Evolutionary conservation across 2,888 invertebrate species (phyloP), one percentile per base, ranked within the genome.

Genomic region (Synanthedon tipuliformis): DNA sequence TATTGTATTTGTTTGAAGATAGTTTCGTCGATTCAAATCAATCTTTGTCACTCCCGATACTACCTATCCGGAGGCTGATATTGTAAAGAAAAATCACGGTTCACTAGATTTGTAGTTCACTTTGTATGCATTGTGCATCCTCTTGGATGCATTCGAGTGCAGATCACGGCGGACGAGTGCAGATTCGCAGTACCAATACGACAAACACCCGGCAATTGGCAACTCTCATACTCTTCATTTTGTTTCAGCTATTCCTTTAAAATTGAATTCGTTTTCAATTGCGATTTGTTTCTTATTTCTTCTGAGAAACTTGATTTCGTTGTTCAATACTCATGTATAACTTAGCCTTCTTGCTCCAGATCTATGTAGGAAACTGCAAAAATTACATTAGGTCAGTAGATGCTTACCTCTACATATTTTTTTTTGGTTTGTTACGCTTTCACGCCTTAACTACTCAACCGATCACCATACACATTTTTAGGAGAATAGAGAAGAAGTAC

Each of bases 121-220:
- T 78, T 76, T 71, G 75, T 81, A 81, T 81, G 80, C 79, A 81
- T 77, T 78, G 76, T 77, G 77, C 75, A 77, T 72, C 23, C 48
- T 16, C 13, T 27, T 41, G 40, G 50, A 51, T 52, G 55, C 52
- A 53, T 55, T 52, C 45, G 55, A 41, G 51, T 55, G 45, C 55
- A 51, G 53, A 27, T 50, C 51, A 51, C 53, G 56, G 51, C 64
- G 59, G 61, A 60, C 62, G 51, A 52, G 50, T 18, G 41, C 57
- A 59, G 63, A 65, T 61, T 59, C 66, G 62, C 68, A 59, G 64
- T 67, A 69, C 69, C 73, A 72, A 76, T 73, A 75, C 76, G 78
- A 75, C 80, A 81, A 81, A 80, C 79, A 77, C 69, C 69, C 66
- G 63, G 67, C 76, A 73, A 79, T 81, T 80, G 75, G 68, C 73